Base-by-base conservation (phyloP, 2,888 invertebrate species). In the Sinopyrophorus schimmeli region DNA sequence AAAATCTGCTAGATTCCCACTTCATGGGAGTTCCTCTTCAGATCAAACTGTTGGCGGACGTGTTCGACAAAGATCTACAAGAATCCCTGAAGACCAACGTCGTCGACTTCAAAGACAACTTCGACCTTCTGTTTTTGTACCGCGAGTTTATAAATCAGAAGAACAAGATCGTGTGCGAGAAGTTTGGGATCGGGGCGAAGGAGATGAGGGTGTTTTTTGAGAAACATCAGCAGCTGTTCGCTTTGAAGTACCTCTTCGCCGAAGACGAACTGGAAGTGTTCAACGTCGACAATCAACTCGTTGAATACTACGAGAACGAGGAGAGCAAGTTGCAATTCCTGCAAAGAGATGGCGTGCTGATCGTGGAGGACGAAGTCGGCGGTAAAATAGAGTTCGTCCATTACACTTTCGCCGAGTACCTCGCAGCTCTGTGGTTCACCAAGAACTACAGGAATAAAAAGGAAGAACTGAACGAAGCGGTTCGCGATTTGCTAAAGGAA, bases 11-110 rank as follows among this genome's bases (percentile, higher is more conserved):
- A n/a, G 24, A 32, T 18, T 34, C 11, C 1, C 11, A 32, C n/a
- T 42, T 42, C 11, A 42, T 32, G 3, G 32, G 32, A n/a, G 10
- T 32, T 12, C 42, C 42, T n/a, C 5, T 42, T 6, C 42, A 42
- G 12, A 24, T 12, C 1, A 11, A 23, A 44, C 12, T 37, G 10
- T 9, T 35, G 3, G 28, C 27, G 6, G 44, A 37, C 4, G 34
- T 21, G 11, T 37, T 44, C n/a, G 3, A 1, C 9, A 16, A 30
- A n/a, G 27, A 44, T 7, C 32, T 11, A 5, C 11, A 10, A 0
- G n/a, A n/a, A 6, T 23, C 31, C 5, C 1, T 32, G 3, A 5
- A 2, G 0, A 11, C 21, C 2, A 15, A 11, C 2, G n/a, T 5
- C 2, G 16, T 44, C n/a, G 11, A 23, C 9, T 21, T 42, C 6